Percentiles rank a stretch among this genome's conserved stretches.
These are phyloP conservation scores for Orestias chungarensis DNA, from an alignment of 2,797 vertebrate species.

Conservation along the genomic window DNA sequence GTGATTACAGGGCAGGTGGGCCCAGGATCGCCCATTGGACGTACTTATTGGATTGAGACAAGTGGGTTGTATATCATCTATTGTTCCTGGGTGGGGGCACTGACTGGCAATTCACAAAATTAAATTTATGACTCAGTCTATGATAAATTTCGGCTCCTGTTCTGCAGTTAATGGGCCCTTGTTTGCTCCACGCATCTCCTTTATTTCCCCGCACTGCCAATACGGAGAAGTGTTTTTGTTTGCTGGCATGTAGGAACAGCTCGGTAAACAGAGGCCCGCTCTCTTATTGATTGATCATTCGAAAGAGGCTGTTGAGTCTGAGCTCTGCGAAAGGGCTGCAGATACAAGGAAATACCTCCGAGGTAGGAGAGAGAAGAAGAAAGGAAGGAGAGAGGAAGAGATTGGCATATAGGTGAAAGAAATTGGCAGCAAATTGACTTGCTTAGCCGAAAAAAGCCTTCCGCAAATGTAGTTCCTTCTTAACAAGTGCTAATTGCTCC, in stretches of 20 bases:
- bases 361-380: slow-evolving; percentile 11
- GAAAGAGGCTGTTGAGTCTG: slow-evolving; percentile 62
- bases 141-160: slow-evolving; percentile 75
- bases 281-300: slow-evolving; percentile 66
- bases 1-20: slow-evolving; percentile 83
- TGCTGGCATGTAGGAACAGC: slow-evolving; percentile 62
- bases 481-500: slow-evolving; percentile 73
- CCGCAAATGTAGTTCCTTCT: slow-evolving; percentile 56
- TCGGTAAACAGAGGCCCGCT: slow-evolving; percentile 57
- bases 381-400: slow-evolving; percentile 1
- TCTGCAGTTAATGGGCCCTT: slow-evolving; percentile 74
- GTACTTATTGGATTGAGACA: slow-evolving; percentile 82
- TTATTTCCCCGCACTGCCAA: slow-evolving; percentile 52
- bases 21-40: slow-evolving; percentile 75
- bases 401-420: slow-evolving; percentile 32
- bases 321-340: slow-evolving; percentile 43
- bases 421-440: slow-evolving; percentile 58
- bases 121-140: slow-evolving; percentile 79
- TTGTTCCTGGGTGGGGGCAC: slow-evolving; percentile 80
- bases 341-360: slow-evolving; percentile 52
- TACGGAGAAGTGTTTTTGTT: slow-evolving; percentile 61
- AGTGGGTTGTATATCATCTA: slow-evolving; percentile 85
- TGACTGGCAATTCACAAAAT: slow-evolving; percentile 82
- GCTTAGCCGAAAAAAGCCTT: slow-evolving; percentile 39
- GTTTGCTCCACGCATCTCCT: slow-evolving; percentile 58